A percentile compares a stretch with the other conserved stretches of the same genome.
These are phyloP conservation scores for Actias luna DNA, from an alignment of 2,888 invertebrate species.

Conservation along the genomic window DNA sequence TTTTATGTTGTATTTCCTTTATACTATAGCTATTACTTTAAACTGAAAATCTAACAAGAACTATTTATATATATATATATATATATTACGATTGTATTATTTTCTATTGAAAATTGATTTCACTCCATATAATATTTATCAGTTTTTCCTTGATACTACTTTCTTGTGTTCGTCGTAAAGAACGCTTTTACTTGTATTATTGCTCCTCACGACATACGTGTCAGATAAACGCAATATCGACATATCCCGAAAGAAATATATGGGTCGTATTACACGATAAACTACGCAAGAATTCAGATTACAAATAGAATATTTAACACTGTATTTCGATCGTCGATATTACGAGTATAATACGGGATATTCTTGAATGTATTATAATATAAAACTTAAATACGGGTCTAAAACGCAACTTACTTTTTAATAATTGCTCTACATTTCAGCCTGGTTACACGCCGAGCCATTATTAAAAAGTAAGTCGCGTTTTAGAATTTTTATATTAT, in stretches of 20 bases:
- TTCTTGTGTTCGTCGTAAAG: neutral
- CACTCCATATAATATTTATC: neutral
- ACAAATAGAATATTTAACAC: neutral
- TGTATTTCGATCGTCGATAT: too few species aligned
- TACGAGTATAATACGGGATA: too few species aligned
- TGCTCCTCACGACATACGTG: neutral
- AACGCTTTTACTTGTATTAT: neutral
- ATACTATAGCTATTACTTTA: too few species aligned
- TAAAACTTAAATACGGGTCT: too few species aligned
- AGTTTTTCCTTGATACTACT: neutral
- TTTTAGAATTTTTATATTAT: too few species aligned
- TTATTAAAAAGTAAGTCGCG: too few species aligned
- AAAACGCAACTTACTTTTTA: too few species aligned
- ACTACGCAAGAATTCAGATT: neutral
- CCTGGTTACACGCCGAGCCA: too few species aligned
- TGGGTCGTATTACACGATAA: neutral
- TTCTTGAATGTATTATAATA: too few species aligned
- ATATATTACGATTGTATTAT: neutral
- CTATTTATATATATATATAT: neutral
- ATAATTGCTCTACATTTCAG: too few species aligned
- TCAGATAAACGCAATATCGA: conserved; percentile 1
- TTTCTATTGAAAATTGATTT: conserved; percentile 1
- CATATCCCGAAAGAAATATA: neutral
- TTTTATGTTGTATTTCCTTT: too few species aligned
- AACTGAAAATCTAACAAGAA: too few species aligned